Evolutionary conservation across 2,797 vertebrate species (phyloP).

Genomic region (Agapornis canus): DNA sequence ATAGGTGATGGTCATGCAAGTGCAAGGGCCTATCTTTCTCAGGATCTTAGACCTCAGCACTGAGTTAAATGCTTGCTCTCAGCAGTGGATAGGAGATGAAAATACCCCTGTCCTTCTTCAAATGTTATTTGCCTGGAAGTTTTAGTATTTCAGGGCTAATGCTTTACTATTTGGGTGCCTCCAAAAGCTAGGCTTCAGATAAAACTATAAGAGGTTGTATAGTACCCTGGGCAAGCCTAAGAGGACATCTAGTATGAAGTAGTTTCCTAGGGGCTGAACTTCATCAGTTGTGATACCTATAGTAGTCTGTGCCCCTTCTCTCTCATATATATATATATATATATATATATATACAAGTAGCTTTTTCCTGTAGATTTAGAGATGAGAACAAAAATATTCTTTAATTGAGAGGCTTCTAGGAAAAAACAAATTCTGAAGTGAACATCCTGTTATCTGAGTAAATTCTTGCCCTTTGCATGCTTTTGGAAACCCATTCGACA

Average conservation of each 20-base stretch:
- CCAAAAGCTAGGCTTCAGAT: background rate
- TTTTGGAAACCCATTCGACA: background rate
- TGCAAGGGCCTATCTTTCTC: constrained; percentile 50
- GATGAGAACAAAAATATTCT: background rate
- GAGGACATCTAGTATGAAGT: background rate
- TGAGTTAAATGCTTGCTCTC: constrained; percentile 41
- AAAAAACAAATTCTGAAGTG: background rate
- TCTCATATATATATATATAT: background rate
- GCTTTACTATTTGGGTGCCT: constrained; percentile 4
- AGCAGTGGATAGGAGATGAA: constrained; percentile 22
- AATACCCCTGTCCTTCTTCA: constrained; percentile 33
- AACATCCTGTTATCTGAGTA: background rate
- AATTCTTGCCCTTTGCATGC: background rate
- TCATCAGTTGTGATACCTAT: background rate
- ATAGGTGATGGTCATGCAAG: constrained; percentile 43
- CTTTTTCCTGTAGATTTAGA: background rate
- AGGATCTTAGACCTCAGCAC: constrained; percentile 18
- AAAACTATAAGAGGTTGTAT: background rate
- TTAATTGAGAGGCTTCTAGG: background rate
- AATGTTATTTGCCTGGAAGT: constrained; percentile 15
- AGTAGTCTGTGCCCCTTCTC: background rate
- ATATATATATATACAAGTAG: background rate
- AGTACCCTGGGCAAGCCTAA: background rate
- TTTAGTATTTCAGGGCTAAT: constrained; percentile 8
- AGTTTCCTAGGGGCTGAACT: background rate